Evolutionary conservation across 1,140 invertebrate species (phyloP).

Genomic region (Drosophila pachea): DNA sequence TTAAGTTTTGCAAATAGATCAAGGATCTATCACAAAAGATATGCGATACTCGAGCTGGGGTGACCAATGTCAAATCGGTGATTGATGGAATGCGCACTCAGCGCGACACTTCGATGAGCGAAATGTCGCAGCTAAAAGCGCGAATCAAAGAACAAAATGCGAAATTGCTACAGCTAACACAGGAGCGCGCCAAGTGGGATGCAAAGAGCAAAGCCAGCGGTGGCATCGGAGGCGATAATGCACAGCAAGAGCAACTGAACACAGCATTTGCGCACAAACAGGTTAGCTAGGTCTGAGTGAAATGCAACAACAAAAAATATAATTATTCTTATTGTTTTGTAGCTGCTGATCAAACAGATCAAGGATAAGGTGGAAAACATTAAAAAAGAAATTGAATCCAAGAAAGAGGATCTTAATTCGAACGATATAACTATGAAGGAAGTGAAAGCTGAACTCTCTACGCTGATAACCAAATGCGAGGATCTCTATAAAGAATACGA

Average conservation of each 20-base stretch:
- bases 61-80: slow-evolving; percentile 94
- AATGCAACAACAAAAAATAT: neutral
- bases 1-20: slow-evolving; percentile 74
- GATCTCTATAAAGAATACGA: slow-evolving; percentile 82
- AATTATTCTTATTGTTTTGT: neutral
- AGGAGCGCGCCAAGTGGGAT: slow-evolving; percentile 90
- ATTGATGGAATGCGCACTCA: slow-evolving; percentile 97
- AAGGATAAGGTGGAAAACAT: slow-evolving; percentile 86
- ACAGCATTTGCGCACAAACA: slow-evolving; percentile 78
- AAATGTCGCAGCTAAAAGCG: slow-evolving; percentile 92
- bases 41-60: slow-evolving; percentile 90
- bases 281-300: slow-evolving; percentile 24
- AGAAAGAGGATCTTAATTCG: slow-evolving; percentile 90
- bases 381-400: slow-evolving; percentile 84
- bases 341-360: slow-evolving; percentile 89
- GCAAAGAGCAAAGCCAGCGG: slow-evolving; percentile 81
- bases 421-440: slow-evolving; percentile 88
- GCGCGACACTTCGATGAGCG: slow-evolving; percentile 92
- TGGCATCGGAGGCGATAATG: slow-evolving; percentile 40
- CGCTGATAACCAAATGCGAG: slow-evolving; percentile 81
- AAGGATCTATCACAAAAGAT: slow-evolving; percentile 93
- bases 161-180: slow-evolving; percentile 87
- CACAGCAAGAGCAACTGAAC: slow-evolving; percentile 71
- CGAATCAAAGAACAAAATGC: slow-evolving; percentile 91
- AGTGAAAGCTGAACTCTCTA: slow-evolving; percentile 81